A percentile compares a stretch with the other conserved stretches of the same genome.
These are phyloP conservation scores for Trilocha varians DNA, from an alignment of 2,888 invertebrate genomes.

Conservation along the genomic window DNA sequence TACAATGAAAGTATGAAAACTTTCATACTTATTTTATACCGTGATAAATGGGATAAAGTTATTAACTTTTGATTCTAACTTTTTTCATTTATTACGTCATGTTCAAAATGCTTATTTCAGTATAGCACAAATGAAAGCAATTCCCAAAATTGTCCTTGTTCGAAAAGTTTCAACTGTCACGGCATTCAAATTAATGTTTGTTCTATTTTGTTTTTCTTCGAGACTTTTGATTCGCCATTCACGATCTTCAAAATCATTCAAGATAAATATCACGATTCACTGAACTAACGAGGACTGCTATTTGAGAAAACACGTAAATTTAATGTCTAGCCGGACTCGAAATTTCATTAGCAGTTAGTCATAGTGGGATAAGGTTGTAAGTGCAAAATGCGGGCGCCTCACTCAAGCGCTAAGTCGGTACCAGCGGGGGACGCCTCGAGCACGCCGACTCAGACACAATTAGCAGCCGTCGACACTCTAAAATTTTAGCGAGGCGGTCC, in stretches of 20 bases:
- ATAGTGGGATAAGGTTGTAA: conserved; percentile 31
- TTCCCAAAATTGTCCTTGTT: conserved; percentile 65
- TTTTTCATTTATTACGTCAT: conserved; percentile 71
- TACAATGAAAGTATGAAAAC: conserved; percentile 33
- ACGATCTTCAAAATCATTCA: conserved; percentile 23
- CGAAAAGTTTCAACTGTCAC: conserved; percentile 65
- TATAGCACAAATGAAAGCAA: conserved; percentile 61
- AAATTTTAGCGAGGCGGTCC: conserved; percentile 70
- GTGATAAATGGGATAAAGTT: conserved; percentile 71
- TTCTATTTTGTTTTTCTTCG: conserved; percentile 62
- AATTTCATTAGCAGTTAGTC: conserved; percentile 45
- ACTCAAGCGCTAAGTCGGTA: conserved; percentile 10
- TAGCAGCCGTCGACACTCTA: conserved; percentile 66
- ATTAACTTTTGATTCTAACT: conserved; percentile 68
- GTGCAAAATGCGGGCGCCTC: conserved; percentile 17
- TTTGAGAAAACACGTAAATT: conserved; percentile 22
- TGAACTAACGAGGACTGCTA: conserved; percentile 12
- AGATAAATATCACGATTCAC: conserved; percentile 2
- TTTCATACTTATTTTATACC: conserved; percentile 45
- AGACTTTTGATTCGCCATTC: conserved; percentile 50
- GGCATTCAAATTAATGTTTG: conserved; percentile 69
- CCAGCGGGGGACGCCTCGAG: conserved; percentile 20
- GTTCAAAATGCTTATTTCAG: conserved; percentile 61
- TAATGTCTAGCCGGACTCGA: conserved; percentile 31
- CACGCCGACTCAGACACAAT: conserved; percentile 57